Percentiles rank a stretch among this genome's conserved stretches.
These are phyloP conservation scores for Torymus aiolomorphi DNA, from an alignment of 2,888 invertebrate genomes.

Conservation along the genomic window DNA sequence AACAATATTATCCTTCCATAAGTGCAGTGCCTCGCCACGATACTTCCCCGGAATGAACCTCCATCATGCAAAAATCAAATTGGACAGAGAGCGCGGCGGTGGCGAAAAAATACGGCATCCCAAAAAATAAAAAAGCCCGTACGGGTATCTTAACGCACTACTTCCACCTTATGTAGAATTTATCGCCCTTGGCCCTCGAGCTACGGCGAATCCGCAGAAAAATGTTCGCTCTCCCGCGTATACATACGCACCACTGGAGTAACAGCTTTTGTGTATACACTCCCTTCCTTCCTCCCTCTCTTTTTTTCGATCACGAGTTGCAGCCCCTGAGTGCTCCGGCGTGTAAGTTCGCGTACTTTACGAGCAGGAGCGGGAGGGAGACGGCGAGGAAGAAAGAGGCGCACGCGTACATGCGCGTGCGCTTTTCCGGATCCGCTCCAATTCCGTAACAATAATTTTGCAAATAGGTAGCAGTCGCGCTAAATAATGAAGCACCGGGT, in stretches of 20 bases:
- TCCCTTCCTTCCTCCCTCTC: background rate
- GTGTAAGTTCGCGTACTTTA: constrained; percentile 64
- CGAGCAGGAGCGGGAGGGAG: constrained; percentile 51
- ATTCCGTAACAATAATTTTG: constrained; percentile 72
- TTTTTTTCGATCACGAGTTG: constrained; percentile 56
- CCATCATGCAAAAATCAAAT: constrained; percentile 15
- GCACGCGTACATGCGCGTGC: too few relatives aligned
- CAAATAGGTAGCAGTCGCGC: constrained; percentile 68
- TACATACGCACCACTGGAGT: background rate
- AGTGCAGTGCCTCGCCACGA: background rate
- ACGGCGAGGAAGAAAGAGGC: too few relatives aligned
- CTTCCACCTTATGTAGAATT: constrained; percentile 48
- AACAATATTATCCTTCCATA: too few relatives aligned
- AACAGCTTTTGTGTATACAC: constrained; percentile 44
- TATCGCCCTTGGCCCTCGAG: constrained; percentile 25
- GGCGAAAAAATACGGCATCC: background rate
- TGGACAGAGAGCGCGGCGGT: constrained; percentile 10
- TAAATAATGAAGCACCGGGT: constrained; percentile 71
- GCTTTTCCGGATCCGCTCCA: constrained; percentile 57
- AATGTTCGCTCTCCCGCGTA: constrained; percentile 32
- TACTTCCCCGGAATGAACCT: background rate
- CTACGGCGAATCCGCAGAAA: constrained; percentile 47
- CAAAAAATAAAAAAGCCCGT: constrained; percentile 28
- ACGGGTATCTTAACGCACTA: background rate
- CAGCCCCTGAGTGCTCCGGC: constrained; percentile 57